phyloP scores from a whole-genome alignment of 30 jellyfish, hydroid and myxozoan genomes.

The Hydractinia echinata region DNA sequence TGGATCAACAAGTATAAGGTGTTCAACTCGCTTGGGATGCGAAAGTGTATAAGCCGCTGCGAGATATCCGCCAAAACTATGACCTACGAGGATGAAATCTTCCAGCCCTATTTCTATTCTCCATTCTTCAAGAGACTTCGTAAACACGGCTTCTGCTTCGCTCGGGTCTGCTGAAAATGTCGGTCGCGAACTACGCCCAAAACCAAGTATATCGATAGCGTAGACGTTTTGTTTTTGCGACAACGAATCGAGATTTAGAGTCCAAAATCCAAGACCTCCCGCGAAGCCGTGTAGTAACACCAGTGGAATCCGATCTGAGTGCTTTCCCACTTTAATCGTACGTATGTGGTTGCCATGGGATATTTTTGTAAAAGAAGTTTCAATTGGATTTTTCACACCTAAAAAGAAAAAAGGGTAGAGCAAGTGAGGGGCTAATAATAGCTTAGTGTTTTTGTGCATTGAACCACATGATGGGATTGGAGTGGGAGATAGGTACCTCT shows the following conservation, averaged over 20 bases:
- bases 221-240: conserved; percentile 58
- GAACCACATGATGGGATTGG: too few relatives aligned
- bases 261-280: conserved; percentile 93
- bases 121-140: conserved; percentile 83
- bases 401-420: not conserved
- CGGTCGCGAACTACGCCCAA: conserved; percentile 92
- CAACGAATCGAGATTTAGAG: conserved; percentile 68
- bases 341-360: conserved; percentile 67
- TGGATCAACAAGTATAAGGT: conserved; percentile 77
- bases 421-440: too few relatives aligned
- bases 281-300: conserved; percentile 87
- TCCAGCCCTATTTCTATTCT: conserved; percentile 82
- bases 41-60: conserved; percentile 65
- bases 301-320: conserved; percentile 48
- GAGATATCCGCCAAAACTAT: conserved; percentile 95
- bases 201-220: conserved; percentile 92
- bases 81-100: conserved; percentile 66
- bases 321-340: conserved; percentile 63
- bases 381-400: conserved; percentile 20
- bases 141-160: conserved; percentile 67
- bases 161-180: conserved; percentile 50
- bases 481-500: too few relatives aligned
- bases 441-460: too few relatives aligned
- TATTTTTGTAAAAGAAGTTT: conserved; percentile 66
- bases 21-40: conserved; percentile 73